Evolutionary conservation across 2,113 vertebrate genomes (phyloP), one percentile per base, ranked within the genome.

Genomic region (Enhydra lutris): DNA sequence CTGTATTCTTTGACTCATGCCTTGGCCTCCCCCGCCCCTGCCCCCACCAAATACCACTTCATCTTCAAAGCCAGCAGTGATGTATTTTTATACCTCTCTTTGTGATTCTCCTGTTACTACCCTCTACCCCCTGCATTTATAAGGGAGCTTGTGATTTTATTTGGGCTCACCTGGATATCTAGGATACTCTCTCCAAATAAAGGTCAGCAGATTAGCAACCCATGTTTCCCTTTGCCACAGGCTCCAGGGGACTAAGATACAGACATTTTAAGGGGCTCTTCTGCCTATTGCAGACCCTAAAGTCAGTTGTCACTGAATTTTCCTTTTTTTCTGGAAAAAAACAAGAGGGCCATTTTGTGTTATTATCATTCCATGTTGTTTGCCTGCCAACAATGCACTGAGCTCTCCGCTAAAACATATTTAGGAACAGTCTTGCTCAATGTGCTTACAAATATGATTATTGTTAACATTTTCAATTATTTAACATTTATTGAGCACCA

Each of bases 391-490:
- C 90, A 97, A 71, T 7, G 24, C 71, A 50, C 84, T 76, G 80
- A 92, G 76, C 59, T 94, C 65, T 63, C 65, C 31, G 17, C 74
- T 81, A 39, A 95, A 97, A 96, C 95, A 96, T 94, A 96, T 97
- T 98, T 98, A 90, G 47, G 76, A 97, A 85, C 92, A 95, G 94
- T 85, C 52, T 78, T 94, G 88, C 26, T 79, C 90, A 79, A 4
- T 79, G 97, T 98, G 97, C 97, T 98, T 96, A 91, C 94, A 97
- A 96, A 96, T 95, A 92, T 74, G 78, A 97, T 96, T 88, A 97
- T 96, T 97, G 97, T 97, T 97, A 97, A 94, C 92, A 96, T 97
- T 96, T 85, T 97, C 90, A 93, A 97, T 97, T 97, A 97, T 98
- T 96, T 97, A 96, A 85, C 96, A 96, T 97, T 97, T 97, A 97